Conservation (phyloP, 2,113 vertebrate genomes). For the Plestiodon gilberti region DNA sequence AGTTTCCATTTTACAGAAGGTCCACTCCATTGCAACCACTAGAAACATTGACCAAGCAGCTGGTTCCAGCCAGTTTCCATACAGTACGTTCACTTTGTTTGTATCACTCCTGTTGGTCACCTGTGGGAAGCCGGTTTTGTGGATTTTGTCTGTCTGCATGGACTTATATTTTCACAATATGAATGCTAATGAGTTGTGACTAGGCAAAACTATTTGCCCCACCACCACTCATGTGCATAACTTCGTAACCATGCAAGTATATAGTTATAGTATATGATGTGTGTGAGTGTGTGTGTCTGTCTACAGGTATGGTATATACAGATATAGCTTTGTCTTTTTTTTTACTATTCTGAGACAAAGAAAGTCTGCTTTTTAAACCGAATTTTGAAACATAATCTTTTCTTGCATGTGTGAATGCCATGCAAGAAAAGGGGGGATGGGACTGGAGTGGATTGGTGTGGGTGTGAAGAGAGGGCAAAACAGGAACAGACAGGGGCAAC, state of each 20-base stretch:
- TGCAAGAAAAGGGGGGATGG: no score
- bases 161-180: neutral
- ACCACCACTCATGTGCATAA: no score
- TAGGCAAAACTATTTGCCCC: neutral
- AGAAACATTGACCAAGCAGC: neutral
- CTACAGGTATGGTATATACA: no score
- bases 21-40: neutral
- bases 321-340: neutral
- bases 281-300: neutral
- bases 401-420: neutral
- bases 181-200: neutral
- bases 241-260: no score
- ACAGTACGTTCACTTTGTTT: neutral
- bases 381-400: neutral
- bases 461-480: no score
- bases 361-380: neutral
- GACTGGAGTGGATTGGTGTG: no score
- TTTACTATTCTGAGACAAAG: neutral
- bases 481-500: no score
- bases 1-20: neutral
- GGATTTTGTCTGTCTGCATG: neutral
- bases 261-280: no score
- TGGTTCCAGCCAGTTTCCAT: neutral
- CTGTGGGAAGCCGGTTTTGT: neutral
- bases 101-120: neutral